Base-by-base conservation (phyloP, 2,797 vertebrate genomes). In the Saxicola maurus region DNA sequence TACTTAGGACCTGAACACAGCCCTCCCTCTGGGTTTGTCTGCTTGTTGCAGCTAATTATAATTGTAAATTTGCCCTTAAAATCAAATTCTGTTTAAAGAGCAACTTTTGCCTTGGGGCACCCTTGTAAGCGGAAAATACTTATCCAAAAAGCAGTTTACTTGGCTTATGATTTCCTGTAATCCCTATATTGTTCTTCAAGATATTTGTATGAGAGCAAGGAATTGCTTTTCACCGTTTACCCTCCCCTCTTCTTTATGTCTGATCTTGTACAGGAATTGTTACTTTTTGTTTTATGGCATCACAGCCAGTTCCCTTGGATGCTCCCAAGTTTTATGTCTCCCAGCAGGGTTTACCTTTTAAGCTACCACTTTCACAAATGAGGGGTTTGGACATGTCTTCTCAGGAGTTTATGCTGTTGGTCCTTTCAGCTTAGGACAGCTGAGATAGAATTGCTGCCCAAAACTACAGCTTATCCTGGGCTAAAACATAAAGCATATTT, bases 41-140 rank as follows among this genome's bases (percentile, higher is more conserved):
- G 92, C 89, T 95, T 73, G 15, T 87, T 93, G 80, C 82, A 95
- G 87, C 94, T 96, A 82, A 96, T 96, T 96, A 94, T 90, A 96
- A 96, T 96, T 96, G 89, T 90, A 96, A 93, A 96, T 96, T 94
- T 95, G 89, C 92, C 93, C 95, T 96, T 96, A 96, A 96, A 96
- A 96, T 96, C 46, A 96, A 87, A 92, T 93, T 96, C 93, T 95
- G 77, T 95, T 94, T 94, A 96, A 96, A 95, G 95, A 96, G 90
- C 94, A 96, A 96, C 89, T 96, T 95, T 96, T 96, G 95, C 95
- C 94, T 92, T 94, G 93, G 87, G 95, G 95, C 90, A 73, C 86
- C 92, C 91, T 96, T 96, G 94, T 93, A 95, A 96, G 83, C 2
- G 8, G 94, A 96, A 95, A 95, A 86, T 95, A 94, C 91, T 95